Conservation (phyloP, 2,113 vertebrate genomes). For the Neofelis nebulosa region DNA sequence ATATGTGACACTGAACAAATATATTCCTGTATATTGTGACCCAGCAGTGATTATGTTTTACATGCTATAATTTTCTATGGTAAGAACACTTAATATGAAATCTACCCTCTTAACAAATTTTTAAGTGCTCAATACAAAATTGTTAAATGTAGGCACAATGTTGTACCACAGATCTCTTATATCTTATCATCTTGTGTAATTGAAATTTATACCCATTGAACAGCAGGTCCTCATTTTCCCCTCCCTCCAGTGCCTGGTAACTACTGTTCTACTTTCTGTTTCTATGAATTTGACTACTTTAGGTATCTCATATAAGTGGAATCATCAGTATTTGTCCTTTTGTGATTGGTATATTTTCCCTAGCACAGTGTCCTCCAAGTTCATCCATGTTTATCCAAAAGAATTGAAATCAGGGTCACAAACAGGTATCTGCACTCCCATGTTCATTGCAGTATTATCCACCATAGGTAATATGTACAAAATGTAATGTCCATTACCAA, state of each 20-base stretch:
- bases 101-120: background rate
- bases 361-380: background rate
- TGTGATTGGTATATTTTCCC: background rate
- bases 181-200: background rate
- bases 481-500: background rate
- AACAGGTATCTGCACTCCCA: background rate
- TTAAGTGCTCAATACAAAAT: background rate
- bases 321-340: background rate
- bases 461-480: background rate
- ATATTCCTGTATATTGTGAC: background rate
- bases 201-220: background rate
- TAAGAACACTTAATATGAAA: background rate
- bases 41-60: background rate
- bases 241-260: background rate
- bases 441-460: background rate
- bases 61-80: background rate
- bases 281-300: background rate
- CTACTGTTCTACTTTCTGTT: background rate
- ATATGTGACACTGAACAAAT: background rate
- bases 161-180: background rate
- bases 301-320: background rate
- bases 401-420: background rate
- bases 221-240: background rate
- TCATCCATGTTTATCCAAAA: background rate
- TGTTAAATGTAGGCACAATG: background rate